phyloP scores from a whole-genome alignment of 1,140 invertebrate species.

The Lucilia cuprina region DNA sequence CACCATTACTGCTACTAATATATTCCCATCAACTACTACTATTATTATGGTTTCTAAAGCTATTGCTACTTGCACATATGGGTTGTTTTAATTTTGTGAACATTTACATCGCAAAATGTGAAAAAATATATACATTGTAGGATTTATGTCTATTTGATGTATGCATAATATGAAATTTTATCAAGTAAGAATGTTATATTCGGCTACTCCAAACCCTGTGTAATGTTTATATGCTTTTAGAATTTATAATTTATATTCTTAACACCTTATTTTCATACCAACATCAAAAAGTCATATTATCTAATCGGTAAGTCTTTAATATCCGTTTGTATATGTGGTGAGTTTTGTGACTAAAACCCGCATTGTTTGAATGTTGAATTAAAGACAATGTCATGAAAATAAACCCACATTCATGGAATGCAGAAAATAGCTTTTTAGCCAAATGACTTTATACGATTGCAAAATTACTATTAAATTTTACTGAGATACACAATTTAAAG shows the following conservation, averaged over 20 bases:
- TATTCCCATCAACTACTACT: neutral
- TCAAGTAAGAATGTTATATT: too few relatives aligned
- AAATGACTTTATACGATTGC: conserved; percentile 18
- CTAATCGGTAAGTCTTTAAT: neutral
- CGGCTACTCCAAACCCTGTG: too few relatives aligned
- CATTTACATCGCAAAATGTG: too few relatives aligned
- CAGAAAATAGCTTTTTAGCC: conserved; percentile 13
- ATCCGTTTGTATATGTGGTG: neutral
- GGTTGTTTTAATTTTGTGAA: too few relatives aligned
- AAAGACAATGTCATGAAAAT: conserved; percentile 11
- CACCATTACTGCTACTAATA: neutral
- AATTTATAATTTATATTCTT: too few relatives aligned
- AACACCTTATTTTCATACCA: too few relatives aligned
- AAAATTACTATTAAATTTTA: neutral
- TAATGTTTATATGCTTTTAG: too few relatives aligned
- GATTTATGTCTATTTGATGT: too few relatives aligned
- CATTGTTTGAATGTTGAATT: neutral
- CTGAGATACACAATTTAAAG: neutral
- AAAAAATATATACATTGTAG: too few relatives aligned
- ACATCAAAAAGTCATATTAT: neutral
- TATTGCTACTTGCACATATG: neutral
- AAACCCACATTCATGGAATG: conserved; percentile 9
- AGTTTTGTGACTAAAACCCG: neutral
- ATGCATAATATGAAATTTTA: too few relatives aligned
- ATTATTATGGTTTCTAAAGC: neutral